Evolutionary conservation across 2,113 vertebrate species (phyloP).

Genomic region (Oncorhynchus masou): DNA sequence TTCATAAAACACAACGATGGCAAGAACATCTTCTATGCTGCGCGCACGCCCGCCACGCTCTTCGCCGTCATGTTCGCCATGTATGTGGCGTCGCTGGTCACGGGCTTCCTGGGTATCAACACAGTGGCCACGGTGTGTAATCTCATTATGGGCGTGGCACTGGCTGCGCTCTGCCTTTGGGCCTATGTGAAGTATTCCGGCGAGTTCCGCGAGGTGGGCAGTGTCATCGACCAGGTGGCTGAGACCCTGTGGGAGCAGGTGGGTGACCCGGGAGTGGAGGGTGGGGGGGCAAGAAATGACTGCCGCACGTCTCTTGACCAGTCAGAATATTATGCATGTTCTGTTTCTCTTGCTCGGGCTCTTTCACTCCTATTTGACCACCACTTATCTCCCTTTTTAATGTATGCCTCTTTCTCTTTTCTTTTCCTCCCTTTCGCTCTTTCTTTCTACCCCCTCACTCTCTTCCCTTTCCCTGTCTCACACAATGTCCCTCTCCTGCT

Average conservation of each 20-base stretch:
- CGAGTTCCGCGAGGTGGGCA: conserved; percentile 93
- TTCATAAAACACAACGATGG: conserved; percentile 96
- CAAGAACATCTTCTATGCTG: conserved; percentile 98
- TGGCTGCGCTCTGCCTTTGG: conserved; percentile 91
- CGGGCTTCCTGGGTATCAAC: conserved; percentile 92
- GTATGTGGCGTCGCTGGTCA: conserved; percentile 91
- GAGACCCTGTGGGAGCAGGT: conserved; percentile 99
- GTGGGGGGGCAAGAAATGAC: background rate
- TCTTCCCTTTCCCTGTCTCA: conserved; percentile 27
- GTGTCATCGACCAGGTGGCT: conserved; percentile 90
- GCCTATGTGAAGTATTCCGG: conserved; percentile 97
- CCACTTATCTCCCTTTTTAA: background rate
- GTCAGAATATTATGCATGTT: no score
- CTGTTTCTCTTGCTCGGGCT: background rate
- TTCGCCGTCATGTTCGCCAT: conserved; percentile 96
- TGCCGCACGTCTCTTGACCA: no score
- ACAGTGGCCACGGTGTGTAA: conserved; percentile 87
- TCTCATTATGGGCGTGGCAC: conserved; percentile 87
- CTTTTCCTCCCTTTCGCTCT: conserved; percentile 23
- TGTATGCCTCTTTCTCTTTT: conserved; percentile 32
- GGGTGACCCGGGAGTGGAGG: conserved; percentile 59
- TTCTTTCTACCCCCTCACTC: conserved; percentile 47
- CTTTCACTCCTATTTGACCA: background rate
- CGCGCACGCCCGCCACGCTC: conserved; percentile 93
- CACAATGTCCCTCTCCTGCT: conserved; percentile 53